Base-by-base conservation (phyloP, 2,113 vertebrate genomes). In the Corynorhinus townsendii region DNA sequence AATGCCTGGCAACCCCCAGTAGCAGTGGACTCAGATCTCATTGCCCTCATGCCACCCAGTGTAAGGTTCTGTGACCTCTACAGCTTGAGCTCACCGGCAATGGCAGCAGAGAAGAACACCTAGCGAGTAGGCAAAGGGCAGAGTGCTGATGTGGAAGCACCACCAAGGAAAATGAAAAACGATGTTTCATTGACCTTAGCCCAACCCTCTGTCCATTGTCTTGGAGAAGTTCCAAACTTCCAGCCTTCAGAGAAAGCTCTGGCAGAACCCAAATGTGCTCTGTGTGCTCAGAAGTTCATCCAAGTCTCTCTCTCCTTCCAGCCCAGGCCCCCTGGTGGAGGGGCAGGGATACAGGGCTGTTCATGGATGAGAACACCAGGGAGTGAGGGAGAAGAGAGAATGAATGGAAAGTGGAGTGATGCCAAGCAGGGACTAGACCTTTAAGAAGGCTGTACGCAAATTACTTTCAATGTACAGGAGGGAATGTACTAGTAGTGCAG, bases 221-320 rank as follows among this genome's bases (percentile, higher is more conserved):
- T 87, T 97, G 97, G 96, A 98, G 40, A 93, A 4, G 38, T 49
- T 90, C 95, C 97, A 97, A 59, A 82, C 66, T 95, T 87, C 62
- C 79, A 56, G 59, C 59, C 91, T 81, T 93, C 73, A 9, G 43
- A 59, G 72, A 28, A 94, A 85, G n/a, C 83, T 11, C 79, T 71
- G 62, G 81, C 40, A 52, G 89, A 96, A 93, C 24, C 49, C 92
- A 91, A 89, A 89, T 1, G 0, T 22, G 11, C 77, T 71, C 40
- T 14, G 82, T n/a, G 12, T 87, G 28, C 52, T 93, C 52, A 40
- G 52, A 92, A 92, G 35, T 66, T 66, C 33, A 49, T 77, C 77
- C 59, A 80, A 85, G 52, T 73, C 93, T 96, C 87, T 94, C 52
- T 69, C 52, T 81, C 16, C 17, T 81, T 38, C 15, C 16, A 59